Evolutionary conservation across 2,113 vertebrate genomes (phyloP).

Genomic region (Pyrgilauda ruficollis): DNA sequence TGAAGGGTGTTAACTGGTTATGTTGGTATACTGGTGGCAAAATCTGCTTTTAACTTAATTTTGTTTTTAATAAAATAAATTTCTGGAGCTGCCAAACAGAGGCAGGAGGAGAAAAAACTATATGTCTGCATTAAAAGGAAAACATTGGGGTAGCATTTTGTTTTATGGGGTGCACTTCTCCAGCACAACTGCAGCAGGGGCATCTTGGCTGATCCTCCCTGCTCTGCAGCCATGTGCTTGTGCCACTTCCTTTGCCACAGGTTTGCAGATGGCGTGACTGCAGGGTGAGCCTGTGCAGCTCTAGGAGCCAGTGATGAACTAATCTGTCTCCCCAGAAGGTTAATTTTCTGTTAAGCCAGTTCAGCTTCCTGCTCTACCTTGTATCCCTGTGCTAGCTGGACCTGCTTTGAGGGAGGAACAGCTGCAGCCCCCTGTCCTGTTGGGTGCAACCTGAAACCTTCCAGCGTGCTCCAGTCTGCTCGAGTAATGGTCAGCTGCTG

Average conservation of each 20-base stretch:
- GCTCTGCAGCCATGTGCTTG: neutral
- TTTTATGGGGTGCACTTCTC: neutral
- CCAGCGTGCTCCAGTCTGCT: fast-evolving
- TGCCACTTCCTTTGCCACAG: neutral
- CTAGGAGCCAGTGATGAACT: neutral
- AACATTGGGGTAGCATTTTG: neutral
- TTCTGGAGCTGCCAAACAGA: neutral
- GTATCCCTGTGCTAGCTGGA: neutral
- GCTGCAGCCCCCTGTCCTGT: neutral
- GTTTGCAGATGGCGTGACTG: neutral
- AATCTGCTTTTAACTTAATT: neutral
- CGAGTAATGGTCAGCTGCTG: neutral
- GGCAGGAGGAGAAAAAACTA: neutral
- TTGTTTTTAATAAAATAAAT: neutral
- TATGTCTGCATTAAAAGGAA: neutral
- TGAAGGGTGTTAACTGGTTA: neutral
- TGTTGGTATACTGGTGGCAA: neutral
- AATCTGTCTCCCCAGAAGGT: neutral
- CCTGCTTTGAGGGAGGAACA: neutral
- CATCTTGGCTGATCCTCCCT: neutral
- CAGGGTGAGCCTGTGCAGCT: neutral
- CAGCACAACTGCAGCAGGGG: neutral
- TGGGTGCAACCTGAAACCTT: neutral
- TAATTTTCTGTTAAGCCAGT: constrained; percentile 1
- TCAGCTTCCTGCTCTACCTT: constrained; percentile 28